Percentiles rank a stretch among this genome's conserved stretches.
Conservation (phyloP, 1,140 invertebrate species). For the Drosophila nigromelanica region DNA sequence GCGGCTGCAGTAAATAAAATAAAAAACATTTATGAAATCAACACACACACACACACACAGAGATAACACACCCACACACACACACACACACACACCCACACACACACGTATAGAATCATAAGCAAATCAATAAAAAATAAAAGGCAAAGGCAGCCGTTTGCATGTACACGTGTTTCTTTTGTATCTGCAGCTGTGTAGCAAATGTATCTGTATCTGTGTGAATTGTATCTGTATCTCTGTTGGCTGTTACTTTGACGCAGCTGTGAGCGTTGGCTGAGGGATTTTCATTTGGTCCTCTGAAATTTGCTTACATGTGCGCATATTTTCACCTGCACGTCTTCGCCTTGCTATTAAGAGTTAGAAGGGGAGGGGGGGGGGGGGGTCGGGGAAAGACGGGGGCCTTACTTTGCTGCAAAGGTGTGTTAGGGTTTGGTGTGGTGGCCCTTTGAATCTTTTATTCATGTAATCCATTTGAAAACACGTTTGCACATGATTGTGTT, state of each 20-base stretch:
- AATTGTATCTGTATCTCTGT: constrained; percentile 13
- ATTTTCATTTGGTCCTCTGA: constrained; percentile 61
- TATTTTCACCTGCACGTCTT: constrained; percentile 76
- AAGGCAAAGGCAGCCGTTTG: constrained; percentile 22
- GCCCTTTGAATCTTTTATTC: constrained; percentile 72
- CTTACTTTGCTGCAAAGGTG: too few relatives aligned
- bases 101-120: too few relatives aligned
- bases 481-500: constrained; percentile 81
- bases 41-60: constrained; percentile 31
- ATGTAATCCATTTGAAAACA: constrained; percentile 82
- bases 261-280: constrained; percentile 32
- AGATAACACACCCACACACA: constrained; percentile 9
- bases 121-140: constrained; percentile 73
- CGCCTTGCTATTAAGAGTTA: constrained; percentile 1
- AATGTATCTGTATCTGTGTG: constrained; percentile 19
- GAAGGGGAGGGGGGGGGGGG: neutral
- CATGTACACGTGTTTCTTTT: constrained; percentile 4
- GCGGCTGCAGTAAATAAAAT: constrained; percentile 38
- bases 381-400: too few relatives aligned
- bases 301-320: constrained; percentile 78
- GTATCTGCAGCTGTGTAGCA: constrained; percentile 19
- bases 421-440: too few relatives aligned
- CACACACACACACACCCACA: constrained; percentile 15
- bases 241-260: neutral
- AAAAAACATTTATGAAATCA: constrained; percentile 66